Conservation (phyloP, 1,140 invertebrate genomes). For the Episyrphus balteatus region DNA sequence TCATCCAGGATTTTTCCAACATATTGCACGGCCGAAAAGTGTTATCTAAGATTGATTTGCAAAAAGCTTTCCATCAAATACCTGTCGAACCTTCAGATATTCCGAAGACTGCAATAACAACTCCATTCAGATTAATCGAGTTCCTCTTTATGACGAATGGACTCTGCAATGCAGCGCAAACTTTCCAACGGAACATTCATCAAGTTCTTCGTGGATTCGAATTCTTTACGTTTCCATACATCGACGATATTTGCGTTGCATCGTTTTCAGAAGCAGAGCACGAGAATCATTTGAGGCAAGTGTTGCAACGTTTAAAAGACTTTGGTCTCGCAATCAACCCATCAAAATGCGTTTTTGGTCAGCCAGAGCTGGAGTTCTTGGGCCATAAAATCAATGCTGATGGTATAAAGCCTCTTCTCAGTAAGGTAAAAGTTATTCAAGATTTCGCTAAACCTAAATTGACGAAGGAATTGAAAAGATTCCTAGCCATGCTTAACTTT, state of each 20-base stretch:
- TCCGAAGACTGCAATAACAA: slow-evolving; percentile 29
- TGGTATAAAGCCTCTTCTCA: slow-evolving; percentile 12
- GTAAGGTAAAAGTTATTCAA: slow-evolving; percentile 11
- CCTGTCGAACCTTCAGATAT: slow-evolving; percentile 24
- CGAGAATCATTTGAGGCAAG: slow-evolving; percentile 10
- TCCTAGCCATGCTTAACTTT: slow-evolving; percentile 26
- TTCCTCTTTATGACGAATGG: slow-evolving; percentile 33
- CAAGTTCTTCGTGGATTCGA: slow-evolving; percentile 31
- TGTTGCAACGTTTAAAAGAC: slow-evolving; percentile 12
- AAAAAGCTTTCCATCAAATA: slow-evolving; percentile 40
- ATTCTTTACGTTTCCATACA: slow-evolving; percentile 21
- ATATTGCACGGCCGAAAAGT: slow-evolving; percentile 15
- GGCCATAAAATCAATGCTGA: slow-evolving; percentile 10
- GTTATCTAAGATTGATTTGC: slow-evolving; percentile 40
- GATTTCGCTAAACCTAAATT: slow-evolving; percentile 12
- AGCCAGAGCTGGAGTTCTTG: slow-evolving; percentile 15
- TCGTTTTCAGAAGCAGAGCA: slow-evolving; percentile 26
- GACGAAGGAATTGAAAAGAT: slow-evolving; percentile 17
- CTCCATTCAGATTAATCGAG: slow-evolving; percentile 34
- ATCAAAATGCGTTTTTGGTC: slow-evolving; percentile 21
- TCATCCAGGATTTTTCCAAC: slow-evolving; percentile 1
- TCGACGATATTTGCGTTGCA: slow-evolving; percentile 45
- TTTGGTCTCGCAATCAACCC: slow-evolving; percentile 17
- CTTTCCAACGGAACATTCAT: slow-evolving; percentile 42
- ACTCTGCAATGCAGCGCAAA: slow-evolving; percentile 27